Evolutionary conservation across 2,113 vertebrate species (phyloP), one percentile per base, ranked within the genome.

Genomic region (Nerophis lumbriciformis): DNA sequence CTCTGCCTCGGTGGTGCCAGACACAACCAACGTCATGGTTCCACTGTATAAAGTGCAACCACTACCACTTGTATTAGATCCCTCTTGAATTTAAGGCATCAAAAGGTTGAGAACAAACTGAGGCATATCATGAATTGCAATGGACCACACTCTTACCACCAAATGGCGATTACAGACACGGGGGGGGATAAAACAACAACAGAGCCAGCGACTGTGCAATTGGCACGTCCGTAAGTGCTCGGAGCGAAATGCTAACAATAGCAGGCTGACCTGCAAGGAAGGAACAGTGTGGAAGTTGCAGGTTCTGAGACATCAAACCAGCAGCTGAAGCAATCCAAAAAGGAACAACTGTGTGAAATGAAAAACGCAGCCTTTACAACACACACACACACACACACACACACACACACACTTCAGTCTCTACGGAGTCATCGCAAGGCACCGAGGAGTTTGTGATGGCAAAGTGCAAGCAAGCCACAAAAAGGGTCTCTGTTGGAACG

Each of bases 11-110:
- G 60, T 10, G 53, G 58, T 66, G 45, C 57, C 0, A 19, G 0
- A 44, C n/a, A n/a, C 45, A 35, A 48, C 21, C 12, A 60, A 44
- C 28, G 21, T 60, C 38, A 21, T 16, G 49, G 48, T 52, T 19
- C 49, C 5, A 67, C 50, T 6, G 19, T 55, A 10, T 16, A 19
- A 16, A 61, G 61, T 54, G 62, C 35, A 61, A 69, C 65, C 9
- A 64, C 65, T 55, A 35, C 37, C 28, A 9, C 67, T 9, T 35
- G 48, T 69, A 15, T 65, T 63, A 73, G 74, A 84, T 76, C 67
- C 37, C 55, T 59, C 61, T 62, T 50, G 37, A 64, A 68, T 70
- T 76, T 85, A 85, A 87, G 83, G 83, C 85, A 79, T 82, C 76
- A 21, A 68, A 72, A 69, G 71, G 64, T 68, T 76, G 53, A 45